Base-by-base conservation (phyloP, 2,888 invertebrate species). In the Drosophila dives region DNA sequence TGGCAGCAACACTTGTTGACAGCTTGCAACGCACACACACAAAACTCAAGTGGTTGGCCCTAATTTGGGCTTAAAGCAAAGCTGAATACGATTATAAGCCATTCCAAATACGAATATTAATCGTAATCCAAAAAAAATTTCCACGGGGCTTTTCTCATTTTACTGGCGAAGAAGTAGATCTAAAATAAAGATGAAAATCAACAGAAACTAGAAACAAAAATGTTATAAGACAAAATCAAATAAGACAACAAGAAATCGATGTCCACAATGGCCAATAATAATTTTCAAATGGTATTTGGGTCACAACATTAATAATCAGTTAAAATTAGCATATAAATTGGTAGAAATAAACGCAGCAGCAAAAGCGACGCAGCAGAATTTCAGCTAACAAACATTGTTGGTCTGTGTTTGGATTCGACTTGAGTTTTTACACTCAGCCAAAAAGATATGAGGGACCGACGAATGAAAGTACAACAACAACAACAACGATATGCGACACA, bases 301-400 rank as follows among this genome's bases (percentile, higher is more conserved):
- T 91, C 90, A 90, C 81, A 80, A 81, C 90, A 90, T 91, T 91
- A 91, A 91, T 91, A 91, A 91, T 91, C 92, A 85, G 86, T 82
- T 80, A 88, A 45, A 87, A 91, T 87, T 90, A 89, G 90, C 91
- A 90, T 90, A 90, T 80, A 86, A 80, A 88, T 81, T 79, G 82
- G 83, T 79, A 81, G 80, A 77, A 76, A 76, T 80, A 78, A 75
- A 77, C 74, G 74, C 68, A 55, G 59, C 73, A 62, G 66, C 34
- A 38, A 38, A 15, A 45, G 23, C 45, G 59, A 58, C 36, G 55
- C 75, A 55, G n/a, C 64, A 59, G 66, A 70, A 63, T 64, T 63
- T 60, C 50, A 48, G 55, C 26, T 38, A 53, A 59, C 56, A 60
- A 58, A 66, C 56, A 51, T 33, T 38, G 54, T 26, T 40, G 34